Evolutionary conservation across 2,113 vertebrate species (phyloP).

Genomic region (Apeltes quadracus): DNA sequence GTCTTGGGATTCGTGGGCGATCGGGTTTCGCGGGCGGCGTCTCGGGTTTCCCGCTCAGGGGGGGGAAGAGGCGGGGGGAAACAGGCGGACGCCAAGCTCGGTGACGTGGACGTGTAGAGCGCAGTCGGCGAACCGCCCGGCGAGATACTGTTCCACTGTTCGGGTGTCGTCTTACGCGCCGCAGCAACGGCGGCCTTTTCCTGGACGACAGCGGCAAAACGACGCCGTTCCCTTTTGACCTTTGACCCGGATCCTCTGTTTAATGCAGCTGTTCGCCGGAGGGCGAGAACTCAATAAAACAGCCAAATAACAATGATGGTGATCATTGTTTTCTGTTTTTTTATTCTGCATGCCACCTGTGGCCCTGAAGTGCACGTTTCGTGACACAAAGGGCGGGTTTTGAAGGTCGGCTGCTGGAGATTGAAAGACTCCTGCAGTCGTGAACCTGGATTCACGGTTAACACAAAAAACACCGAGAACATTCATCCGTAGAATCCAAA

Average conservation of each 20-base stretch:
- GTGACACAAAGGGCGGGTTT: too few species aligned
- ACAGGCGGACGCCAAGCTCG: conserved; percentile 60
- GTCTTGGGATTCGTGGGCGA: conserved; percentile 52
- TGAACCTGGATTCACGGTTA: too few species aligned
- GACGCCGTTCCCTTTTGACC: too few species aligned
- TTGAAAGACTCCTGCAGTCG: too few species aligned
- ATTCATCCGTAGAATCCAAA: background rate
- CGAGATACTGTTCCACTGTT: conserved; percentile 82
- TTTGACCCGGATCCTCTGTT: background rate
- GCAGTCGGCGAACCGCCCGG: conserved; percentile 71
- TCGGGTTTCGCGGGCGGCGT: conserved; percentile 70
- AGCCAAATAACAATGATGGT: too few species aligned
- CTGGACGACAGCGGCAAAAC: conserved; percentile 68
- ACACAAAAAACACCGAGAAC: too few species aligned
- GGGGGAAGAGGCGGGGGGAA: conserved; percentile 41
- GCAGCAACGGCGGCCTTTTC: conserved; percentile 82
- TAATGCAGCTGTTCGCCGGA: too few species aligned
- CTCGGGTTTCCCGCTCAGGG: conserved; percentile 63
- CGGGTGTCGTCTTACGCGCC: conserved; percentile 84
- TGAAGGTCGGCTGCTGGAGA: too few species aligned
- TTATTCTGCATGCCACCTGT: too few species aligned
- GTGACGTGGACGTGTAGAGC: conserved; percentile 69
- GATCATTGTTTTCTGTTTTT: too few species aligned
- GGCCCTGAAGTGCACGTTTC: too few species aligned
- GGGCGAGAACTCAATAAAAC: background rate